Conservation (phyloP, 1,140 invertebrate species). For the Ephestia elutella region DNA sequence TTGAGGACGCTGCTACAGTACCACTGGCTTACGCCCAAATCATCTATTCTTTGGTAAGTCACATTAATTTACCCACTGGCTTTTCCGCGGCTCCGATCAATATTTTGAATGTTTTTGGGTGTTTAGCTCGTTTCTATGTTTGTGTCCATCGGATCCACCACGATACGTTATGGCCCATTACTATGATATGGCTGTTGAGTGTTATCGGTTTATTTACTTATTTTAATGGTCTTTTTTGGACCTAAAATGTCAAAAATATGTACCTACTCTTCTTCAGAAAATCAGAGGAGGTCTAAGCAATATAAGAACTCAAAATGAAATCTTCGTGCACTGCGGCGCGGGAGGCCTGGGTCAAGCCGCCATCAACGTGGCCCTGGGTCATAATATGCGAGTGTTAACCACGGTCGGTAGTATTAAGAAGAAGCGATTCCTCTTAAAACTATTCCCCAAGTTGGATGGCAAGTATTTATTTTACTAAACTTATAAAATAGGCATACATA, state of each 20-base stretch:
- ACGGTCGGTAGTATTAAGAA: slow-evolving; percentile 70
- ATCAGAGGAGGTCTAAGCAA: slow-evolving; percentile 24
- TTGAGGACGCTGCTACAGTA: slow-evolving; percentile 85
- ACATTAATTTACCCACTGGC: too few relatives aligned
- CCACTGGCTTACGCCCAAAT: slow-evolving; percentile 64
- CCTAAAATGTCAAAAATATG: too few relatives aligned
- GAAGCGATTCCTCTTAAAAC: slow-evolving; percentile 39
- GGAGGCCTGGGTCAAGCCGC: slow-evolving; percentile 85
- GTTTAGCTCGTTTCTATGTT: too few relatives aligned
- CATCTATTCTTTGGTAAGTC: slow-evolving; percentile 70
- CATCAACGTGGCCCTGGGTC: slow-evolving; percentile 78
- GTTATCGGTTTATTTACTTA: too few relatives aligned
- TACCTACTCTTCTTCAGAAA: slow-evolving; percentile 19
- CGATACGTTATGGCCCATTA: too few relatives aligned
- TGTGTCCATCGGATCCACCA: too few relatives aligned
- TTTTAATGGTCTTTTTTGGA: too few relatives aligned
- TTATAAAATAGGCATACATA: too few relatives aligned
- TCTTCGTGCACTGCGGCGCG: slow-evolving; percentile 83
- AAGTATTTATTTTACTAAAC: background rate
- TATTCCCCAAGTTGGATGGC: slow-evolving; percentile 41
- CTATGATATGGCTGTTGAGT: too few relatives aligned
- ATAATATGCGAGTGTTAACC: slow-evolving; percentile 76
- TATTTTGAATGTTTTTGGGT: too few relatives aligned
- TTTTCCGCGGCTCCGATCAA: too few relatives aligned
- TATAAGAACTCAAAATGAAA: slow-evolving; percentile 74